These are phyloP conservation scores for Drosophila mimica DNA, from an alignment of 2,888 invertebrate genomes.

Conservation along the genomic window DNA sequence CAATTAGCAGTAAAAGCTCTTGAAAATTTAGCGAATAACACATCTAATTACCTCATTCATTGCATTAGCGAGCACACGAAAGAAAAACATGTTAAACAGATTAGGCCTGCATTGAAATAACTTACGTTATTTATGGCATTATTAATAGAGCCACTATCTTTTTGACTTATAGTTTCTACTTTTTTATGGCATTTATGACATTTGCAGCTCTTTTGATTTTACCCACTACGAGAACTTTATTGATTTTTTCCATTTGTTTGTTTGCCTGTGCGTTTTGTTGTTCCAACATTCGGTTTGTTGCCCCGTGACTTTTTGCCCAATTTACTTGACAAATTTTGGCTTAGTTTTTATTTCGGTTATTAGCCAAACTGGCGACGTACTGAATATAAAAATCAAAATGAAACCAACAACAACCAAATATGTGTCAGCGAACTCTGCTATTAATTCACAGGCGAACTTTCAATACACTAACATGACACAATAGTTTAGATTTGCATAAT, in stretches of 20 bases:
- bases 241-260: constrained; percentile 39
- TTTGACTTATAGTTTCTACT: constrained; percentile 8
- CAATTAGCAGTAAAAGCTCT: constrained; percentile 6
- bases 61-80: constrained; percentile 5
- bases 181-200: constrained; percentile 50
- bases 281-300: constrained; percentile 11
- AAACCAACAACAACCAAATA: constrained; percentile 15
- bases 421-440: constrained; percentile 39
- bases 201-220: constrained; percentile 50
- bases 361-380: constrained; percentile 66
- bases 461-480: constrained; percentile 17
- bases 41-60: constrained; percentile 28
- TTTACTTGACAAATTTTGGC: constrained; percentile 43
- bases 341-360: constrained; percentile 64
- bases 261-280: constrained; percentile 15
- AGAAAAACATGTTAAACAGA: neutral
- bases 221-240: constrained; percentile 37
- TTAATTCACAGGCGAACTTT: constrained; percentile 6
- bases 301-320: constrained; percentile 25
- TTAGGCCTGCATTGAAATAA: constrained; percentile 24
- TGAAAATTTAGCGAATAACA: constrained; percentile 10
- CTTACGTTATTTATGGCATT: constrained; percentile 34
- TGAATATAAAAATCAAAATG: constrained; percentile 50
- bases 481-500: neutral
- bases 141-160: constrained; percentile 24